Percentiles rank a stretch among this genome's conserved stretches.
These are phyloP conservation scores for Dromococcyx pavoninus DNA, from an alignment of 2,797 vertebrate species.

Conservation along the genomic window DNA sequence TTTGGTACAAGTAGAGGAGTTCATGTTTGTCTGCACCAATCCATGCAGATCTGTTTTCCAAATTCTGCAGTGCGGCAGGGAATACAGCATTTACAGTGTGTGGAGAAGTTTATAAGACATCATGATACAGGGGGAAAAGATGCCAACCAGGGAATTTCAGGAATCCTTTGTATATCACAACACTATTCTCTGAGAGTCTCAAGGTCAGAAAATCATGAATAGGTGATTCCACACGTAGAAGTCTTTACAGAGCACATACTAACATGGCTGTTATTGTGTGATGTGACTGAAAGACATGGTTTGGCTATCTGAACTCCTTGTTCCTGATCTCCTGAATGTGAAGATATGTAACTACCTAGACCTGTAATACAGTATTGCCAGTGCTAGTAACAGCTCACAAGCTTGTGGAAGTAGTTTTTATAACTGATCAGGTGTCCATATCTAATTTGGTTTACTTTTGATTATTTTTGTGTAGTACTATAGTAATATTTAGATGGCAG, in stretches of 20 bases:
- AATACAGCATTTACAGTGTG: background rate
- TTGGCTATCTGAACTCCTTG: background rate
- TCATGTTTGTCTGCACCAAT: background rate
- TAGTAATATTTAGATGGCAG: background rate
- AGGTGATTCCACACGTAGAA: background rate
- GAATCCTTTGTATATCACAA: background rate
- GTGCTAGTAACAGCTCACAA: background rate
- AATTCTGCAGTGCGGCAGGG: background rate
- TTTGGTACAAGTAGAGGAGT: background rate
- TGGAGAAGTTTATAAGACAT: background rate
- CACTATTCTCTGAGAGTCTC: background rate
- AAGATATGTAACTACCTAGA: background rate
- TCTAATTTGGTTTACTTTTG: background rate
- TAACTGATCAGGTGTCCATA: background rate
- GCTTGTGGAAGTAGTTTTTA: background rate
- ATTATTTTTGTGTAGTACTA: background rate
- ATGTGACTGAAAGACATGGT: background rate
- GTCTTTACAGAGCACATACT: background rate
- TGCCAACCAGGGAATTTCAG: background rate
- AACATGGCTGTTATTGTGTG: background rate
- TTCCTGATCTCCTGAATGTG: background rate
- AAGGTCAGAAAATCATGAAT: background rate
- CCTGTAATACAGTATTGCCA: background rate
- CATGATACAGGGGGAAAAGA: background rate
- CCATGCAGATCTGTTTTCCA: background rate